phyloP scores from a whole-genome alignment of 2,113 vertebrate species.

The Cyanistes caeruleus region DNA sequence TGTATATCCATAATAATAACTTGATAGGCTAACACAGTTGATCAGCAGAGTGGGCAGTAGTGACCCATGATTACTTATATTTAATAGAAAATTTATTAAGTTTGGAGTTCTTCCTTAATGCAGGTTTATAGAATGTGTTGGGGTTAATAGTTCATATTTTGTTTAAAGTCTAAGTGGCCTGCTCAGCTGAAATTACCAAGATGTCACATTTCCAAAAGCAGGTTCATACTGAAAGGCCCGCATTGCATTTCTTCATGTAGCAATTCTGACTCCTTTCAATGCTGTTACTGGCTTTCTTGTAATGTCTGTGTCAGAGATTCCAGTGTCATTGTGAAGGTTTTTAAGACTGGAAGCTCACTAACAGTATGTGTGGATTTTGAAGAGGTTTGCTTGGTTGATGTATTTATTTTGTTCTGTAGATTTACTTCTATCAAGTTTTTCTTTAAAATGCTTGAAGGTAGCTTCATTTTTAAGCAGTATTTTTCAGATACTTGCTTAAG shows the following conservation, averaged over 20 bases:
- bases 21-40: constrained; percentile 79
- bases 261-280: not conserved
- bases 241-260: not conserved
- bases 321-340: not conserved
- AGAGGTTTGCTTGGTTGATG: not conserved
- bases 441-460: not conserved
- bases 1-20: constrained; percentile 74
- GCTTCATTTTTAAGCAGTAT: not conserved
- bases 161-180: not conserved
- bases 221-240: not conserved
- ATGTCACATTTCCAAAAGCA: not conserved
- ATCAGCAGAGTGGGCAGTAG: constrained; percentile 83
- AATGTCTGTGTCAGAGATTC: not conserved
- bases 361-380: not conserved
- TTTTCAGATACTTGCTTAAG: not conserved
- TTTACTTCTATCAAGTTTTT: not conserved
- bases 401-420: not conserved
- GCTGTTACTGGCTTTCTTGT: not conserved
- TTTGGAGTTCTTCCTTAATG: constrained; percentile 71
- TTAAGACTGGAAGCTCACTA: not conserved
- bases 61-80: constrained; percentile 85
- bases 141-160: constrained; percentile 32
- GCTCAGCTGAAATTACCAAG: not conserved
- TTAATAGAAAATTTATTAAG: constrained; percentile 82
- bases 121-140: constrained; percentile 65